phyloP scores from a whole-genome alignment of 2,797 vertebrate species.

The Halcyon smyrnensis region DNA sequence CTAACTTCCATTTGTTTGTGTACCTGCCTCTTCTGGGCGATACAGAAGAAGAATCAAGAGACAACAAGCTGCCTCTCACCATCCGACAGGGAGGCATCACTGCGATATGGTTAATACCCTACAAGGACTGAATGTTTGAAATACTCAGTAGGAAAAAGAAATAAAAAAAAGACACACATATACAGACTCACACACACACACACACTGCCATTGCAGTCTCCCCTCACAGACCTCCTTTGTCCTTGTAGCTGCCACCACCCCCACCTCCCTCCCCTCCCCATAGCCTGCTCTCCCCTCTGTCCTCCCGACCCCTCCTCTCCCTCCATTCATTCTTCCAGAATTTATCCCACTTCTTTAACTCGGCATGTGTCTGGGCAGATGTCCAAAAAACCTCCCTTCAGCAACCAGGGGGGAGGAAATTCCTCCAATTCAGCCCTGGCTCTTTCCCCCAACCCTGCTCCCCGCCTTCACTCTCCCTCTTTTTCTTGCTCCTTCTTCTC shows the following conservation, averaged over 20 bases:
- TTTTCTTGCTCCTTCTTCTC: conserved; percentile 70
- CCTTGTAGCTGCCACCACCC: neutral
- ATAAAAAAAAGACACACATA: neutral
- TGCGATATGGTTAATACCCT: neutral
- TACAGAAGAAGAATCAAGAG: neutral
- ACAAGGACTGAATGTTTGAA: conserved; percentile 46
- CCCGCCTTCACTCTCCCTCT: conserved; percentile 72
- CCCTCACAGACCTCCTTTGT: conserved; percentile 72
- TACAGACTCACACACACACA: neutral
- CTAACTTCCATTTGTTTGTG: neutral
- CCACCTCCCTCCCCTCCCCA: rapidly evolving
- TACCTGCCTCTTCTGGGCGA: neutral
- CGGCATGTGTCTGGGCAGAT: conserved; percentile 96
- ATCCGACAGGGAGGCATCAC: neutral
- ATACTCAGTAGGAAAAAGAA: neutral
- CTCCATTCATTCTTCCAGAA: conserved; percentile 79
- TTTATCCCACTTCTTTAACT: conserved; percentile 80
- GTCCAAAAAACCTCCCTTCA: conserved; percentile 87
- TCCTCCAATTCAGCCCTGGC: conserved; percentile 70
- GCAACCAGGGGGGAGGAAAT: conserved; percentile 75
- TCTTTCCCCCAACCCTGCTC: neutral
- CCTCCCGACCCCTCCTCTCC: conserved; percentile 64
- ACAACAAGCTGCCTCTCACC: neutral
- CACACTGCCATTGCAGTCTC: neutral
- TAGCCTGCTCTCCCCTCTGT: conserved; percentile 48